These are phyloP conservation scores for Planococcus citri DNA, from an alignment of 1,140 invertebrate species.

Conservation along the genomic window DNA sequence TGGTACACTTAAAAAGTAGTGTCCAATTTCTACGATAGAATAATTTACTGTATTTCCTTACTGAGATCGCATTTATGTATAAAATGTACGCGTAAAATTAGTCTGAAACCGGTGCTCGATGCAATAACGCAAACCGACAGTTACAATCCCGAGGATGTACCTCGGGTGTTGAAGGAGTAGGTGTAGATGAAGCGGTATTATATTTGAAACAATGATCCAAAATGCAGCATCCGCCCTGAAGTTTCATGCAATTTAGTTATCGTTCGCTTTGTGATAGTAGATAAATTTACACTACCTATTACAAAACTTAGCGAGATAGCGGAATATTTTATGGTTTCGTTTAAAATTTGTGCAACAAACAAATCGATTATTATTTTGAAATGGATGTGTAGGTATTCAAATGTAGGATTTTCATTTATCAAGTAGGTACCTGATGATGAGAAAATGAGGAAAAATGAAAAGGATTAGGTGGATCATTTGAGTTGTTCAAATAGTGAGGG, in stretches of 20 bases:
- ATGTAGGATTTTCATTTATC: no score
- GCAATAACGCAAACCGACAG: constrained; percentile 73
- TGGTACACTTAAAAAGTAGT: background rate
- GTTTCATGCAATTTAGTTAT: constrained; percentile 20
- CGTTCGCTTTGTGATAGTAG: no score
- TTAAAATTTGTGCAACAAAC: no score
- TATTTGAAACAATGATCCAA: constrained; percentile 74
- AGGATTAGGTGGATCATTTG: no score
- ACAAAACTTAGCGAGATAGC: background rate
- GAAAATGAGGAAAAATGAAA: no score
- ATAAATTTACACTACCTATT: no score
- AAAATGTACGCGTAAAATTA: constrained; percentile 27
- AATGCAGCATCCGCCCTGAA: constrained; percentile 57
- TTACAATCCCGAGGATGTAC: constrained; percentile 65
- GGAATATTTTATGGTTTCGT: no score
- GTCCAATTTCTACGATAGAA: background rate
- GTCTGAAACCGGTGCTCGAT: constrained; percentile 51
- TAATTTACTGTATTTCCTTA: background rate
- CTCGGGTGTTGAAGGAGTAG: constrained; percentile 49
- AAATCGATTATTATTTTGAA: no score
- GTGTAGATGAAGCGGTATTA: constrained; percentile 23
- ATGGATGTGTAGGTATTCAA: no score
- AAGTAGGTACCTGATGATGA: no score
- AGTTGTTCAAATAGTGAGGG: no score
- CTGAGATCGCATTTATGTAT: background rate